A percentile compares a stretch with the other conserved stretches of the same genome.
phyloP scores from a whole-genome alignment of 53 echinoderm and acorn worm species.

The Astropecten irregularis region DNA sequence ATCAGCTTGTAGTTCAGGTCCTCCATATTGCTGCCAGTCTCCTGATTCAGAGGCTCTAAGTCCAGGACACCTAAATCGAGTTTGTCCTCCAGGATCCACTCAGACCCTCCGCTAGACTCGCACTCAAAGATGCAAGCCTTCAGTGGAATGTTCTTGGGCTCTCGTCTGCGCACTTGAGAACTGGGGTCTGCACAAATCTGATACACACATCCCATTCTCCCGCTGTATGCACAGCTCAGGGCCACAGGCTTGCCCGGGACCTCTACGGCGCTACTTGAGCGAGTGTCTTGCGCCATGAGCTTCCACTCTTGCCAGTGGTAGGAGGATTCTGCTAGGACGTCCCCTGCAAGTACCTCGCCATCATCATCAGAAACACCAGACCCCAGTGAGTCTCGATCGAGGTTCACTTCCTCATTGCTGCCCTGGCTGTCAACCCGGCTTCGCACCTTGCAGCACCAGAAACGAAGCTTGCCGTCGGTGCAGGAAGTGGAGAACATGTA shows the following conservation, averaged over 20 bases:
- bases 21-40: constrained; percentile 70
- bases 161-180: constrained; percentile 7
- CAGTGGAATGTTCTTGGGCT: constrained; percentile 50
- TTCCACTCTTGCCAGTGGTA: constrained; percentile 97
- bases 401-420: constrained; percentile 6
- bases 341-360: constrained; percentile 16
- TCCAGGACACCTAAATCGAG: constrained; percentile 79
- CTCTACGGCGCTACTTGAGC: constrained; percentile 70
- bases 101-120: constrained; percentile 95
- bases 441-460: constrained; percentile 87
- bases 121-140: constrained; percentile 87
- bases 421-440: constrained; percentile 54
- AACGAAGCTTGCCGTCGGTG: constrained; percentile 94
- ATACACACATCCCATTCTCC: constrained; percentile 89
- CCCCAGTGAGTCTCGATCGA: constrained; percentile 50
- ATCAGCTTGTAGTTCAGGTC: constrained; percentile 87
- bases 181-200: constrained; percentile 30
- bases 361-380: neutral
- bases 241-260: constrained; percentile 81
- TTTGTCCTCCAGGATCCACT: constrained; percentile 94
- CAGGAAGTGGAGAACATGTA: constrained; percentile 91
- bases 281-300: constrained; percentile 68
- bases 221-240: constrained; percentile 93
- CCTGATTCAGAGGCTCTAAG: constrained; percentile 57
- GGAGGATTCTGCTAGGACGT: constrained; percentile 64